phyloP scores from a whole-genome alignment of 2,113 vertebrate genomes.

The Leptocoma aspasia region DNA sequence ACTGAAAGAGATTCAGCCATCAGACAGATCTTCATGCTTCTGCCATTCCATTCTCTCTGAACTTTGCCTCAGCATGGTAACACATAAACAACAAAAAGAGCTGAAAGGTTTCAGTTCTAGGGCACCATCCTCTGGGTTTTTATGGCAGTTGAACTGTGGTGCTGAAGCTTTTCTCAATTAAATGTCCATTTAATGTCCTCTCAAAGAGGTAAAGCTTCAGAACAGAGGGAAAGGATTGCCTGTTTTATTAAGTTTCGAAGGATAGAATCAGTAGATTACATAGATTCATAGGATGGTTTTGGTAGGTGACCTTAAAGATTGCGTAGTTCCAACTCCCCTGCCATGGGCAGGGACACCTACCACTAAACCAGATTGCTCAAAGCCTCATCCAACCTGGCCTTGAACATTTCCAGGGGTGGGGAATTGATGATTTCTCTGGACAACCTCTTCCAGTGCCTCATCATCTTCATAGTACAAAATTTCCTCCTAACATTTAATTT shows the following conservation, averaged over 20 bases:
- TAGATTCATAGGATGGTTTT: background rate
- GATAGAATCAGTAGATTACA: background rate
- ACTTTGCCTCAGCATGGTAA: background rate
- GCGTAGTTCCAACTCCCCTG: background rate
- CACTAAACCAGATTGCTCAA: background rate
- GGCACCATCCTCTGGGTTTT: background rate
- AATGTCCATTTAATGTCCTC: background rate
- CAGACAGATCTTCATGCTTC: background rate
- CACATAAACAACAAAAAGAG: background rate
- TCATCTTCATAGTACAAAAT: background rate
- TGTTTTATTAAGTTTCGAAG: background rate
- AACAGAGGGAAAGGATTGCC: background rate
- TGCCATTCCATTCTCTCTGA: rapidly evolving
- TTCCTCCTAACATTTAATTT: background rate
- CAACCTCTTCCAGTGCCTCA: background rate
- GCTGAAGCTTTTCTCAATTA: background rate
- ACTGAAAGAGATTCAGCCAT: background rate
- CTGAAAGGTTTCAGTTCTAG: background rate
- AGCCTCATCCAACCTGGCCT: background rate
- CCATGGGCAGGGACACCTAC: background rate
- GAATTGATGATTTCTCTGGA: background rate
- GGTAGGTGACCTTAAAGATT: background rate
- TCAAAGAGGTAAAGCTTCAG: background rate
- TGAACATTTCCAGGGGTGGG: background rate
- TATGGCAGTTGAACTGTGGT: background rate